A percentile compares a stretch with the other conserved stretches of the same genome.
Evolutionary conservation across 2,113 vertebrate genomes (phyloP).

Genomic region (Tympanuchus pallidicinctus): DNA sequence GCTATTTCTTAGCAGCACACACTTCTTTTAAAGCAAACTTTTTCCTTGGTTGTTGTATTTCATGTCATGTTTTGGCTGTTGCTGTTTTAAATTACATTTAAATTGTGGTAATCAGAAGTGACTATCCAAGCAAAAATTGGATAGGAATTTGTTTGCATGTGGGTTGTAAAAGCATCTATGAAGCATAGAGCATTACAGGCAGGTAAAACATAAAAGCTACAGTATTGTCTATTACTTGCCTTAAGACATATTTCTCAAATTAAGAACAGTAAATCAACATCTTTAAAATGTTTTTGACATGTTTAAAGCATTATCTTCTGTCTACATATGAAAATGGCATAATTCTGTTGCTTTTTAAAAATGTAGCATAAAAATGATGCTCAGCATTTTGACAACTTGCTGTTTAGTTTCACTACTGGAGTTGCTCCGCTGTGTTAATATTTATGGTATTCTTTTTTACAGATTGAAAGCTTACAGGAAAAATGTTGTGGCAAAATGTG

Average conservation of each 20-base stretch:
- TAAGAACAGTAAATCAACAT: not conserved
- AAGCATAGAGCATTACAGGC: not conserved
- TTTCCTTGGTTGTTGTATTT: not conserved
- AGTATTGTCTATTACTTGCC: not conserved
- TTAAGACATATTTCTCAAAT: not conserved
- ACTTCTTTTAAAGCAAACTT: not conserved
- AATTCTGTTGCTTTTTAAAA: not conserved
- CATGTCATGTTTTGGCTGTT: not conserved
- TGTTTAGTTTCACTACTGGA: not conserved
- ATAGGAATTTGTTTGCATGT: not conserved
- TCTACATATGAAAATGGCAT: not conserved
- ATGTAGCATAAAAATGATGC: not conserved
- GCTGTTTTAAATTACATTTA: not conserved
- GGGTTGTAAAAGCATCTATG: accelerated
- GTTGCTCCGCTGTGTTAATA: not conserved
- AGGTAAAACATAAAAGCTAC: not conserved
- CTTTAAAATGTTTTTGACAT: not conserved
- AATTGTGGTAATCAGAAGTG: not conserved
- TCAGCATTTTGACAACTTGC: not conserved
- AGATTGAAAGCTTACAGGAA: slow-evolving; percentile 95
- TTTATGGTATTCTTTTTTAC: slow-evolving; percentile 67
- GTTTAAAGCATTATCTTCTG: not conserved
- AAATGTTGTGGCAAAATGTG: slow-evolving; percentile 97
- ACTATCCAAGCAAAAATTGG: not conserved
- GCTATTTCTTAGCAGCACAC: not conserved